These are phyloP conservation scores for Dynastes maya DNA, from an alignment of 2,888 invertebrate genomes.

Conservation along the genomic window DNA sequence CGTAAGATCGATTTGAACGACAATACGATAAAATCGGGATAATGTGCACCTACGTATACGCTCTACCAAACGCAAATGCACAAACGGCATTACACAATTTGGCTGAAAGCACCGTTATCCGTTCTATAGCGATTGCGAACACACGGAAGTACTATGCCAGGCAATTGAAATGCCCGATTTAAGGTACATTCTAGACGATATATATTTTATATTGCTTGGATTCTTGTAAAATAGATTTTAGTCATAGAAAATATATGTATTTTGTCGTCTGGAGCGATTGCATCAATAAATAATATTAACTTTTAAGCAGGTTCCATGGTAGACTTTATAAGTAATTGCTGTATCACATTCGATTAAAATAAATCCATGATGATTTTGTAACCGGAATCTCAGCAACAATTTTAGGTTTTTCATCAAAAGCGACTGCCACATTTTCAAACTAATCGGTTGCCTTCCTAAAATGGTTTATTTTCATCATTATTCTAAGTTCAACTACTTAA, in stretches of 20 bases:
- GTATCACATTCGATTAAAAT: no score
- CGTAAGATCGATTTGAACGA: background rate
- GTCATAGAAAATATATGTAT: background rate
- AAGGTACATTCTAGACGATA: background rate
- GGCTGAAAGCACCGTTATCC: constrained; percentile 22
- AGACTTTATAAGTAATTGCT: no score
- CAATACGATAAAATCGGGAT: constrained; percentile 9
- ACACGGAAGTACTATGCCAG: background rate
- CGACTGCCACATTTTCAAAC: no score
- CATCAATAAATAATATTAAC: no score
- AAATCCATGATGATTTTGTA: no score
- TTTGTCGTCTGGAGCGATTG: background rate
- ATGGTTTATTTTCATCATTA: background rate
- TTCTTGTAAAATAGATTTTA: no score
- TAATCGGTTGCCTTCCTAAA: background rate
- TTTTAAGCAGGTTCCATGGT: no score
- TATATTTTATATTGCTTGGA: no score
- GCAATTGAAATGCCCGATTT: background rate
- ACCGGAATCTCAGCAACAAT: no score
- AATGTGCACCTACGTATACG: background rate
- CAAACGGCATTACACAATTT: constrained; percentile 24
- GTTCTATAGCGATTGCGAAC: background rate
- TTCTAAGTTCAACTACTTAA: no score
- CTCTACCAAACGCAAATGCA: background rate
- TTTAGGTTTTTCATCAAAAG: no score